phyloP scores from a whole-genome alignment of 2,888 invertebrate genomes.

The Nycteola revayana region DNA sequence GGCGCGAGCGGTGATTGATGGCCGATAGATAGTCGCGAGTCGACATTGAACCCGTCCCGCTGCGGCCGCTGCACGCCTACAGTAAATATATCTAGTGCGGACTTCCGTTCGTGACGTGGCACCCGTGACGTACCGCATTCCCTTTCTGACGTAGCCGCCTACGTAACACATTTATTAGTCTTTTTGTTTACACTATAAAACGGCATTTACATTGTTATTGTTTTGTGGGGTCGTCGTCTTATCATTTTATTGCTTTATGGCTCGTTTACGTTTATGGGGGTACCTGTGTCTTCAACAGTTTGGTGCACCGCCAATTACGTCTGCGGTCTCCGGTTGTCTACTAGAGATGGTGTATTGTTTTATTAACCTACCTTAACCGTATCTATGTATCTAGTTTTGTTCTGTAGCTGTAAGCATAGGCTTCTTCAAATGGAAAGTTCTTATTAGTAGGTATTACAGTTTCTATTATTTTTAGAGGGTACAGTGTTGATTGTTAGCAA shows the following conservation, averaged over 20 bases:
- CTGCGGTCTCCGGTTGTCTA: no score
- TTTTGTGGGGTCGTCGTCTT: constrained; percentile 70
- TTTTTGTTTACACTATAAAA: constrained; percentile 79
- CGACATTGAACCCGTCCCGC: constrained; percentile 76
- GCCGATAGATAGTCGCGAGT: constrained; percentile 69
- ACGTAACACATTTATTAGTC: constrained; percentile 69
- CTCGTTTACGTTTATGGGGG: constrained; percentile 51
- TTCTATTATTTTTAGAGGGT: constrained; percentile 39
- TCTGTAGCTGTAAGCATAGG: no score
- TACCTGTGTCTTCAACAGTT: constrained; percentile 34
- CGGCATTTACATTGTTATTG: constrained; percentile 74
- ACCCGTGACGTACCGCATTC: constrained; percentile 51
- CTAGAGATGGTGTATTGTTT: no score
- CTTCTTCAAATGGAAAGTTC: no score
- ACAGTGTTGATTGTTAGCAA: constrained; percentile 47
- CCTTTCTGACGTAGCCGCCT: constrained; percentile 40
- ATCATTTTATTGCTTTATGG: constrained; percentile 70
- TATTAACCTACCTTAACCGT: no score
- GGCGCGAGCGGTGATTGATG: constrained; percentile 66
- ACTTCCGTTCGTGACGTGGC: constrained; percentile 76
- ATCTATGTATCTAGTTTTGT: no score
- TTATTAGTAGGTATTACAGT: no score
- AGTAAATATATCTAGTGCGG: constrained; percentile 71
- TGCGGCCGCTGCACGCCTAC: constrained; percentile 43
- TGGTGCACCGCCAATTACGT: no score